These are phyloP conservation scores for Apotomis turbidana DNA, from an alignment of 2,888 invertebrate species.

Conservation along the genomic window DNA sequence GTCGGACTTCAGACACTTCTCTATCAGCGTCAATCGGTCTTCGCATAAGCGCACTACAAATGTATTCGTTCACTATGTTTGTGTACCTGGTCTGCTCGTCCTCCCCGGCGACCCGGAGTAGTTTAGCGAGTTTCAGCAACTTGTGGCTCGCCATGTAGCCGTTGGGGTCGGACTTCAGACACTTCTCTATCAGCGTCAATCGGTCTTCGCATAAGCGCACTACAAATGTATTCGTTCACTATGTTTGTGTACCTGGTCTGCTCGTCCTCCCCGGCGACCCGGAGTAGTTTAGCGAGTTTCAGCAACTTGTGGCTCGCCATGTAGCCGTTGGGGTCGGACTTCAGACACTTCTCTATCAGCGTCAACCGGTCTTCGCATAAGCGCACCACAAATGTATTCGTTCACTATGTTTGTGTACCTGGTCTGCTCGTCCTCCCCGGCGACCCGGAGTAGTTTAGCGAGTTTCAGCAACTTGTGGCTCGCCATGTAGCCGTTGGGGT, in stretches of 20 bases:
- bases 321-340: conserved; percentile 82
- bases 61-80: background rate
- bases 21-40: conserved; percentile 85
- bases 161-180: conserved; percentile 80
- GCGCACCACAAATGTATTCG: conserved; percentile 77
- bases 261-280: conserved; percentile 83
- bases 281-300: conserved; percentile 85
- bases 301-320: conserved; percentile 86
- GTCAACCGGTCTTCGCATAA: conserved; percentile 84
- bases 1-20: conserved; percentile 84
- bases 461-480: conserved; percentile 86
- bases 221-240: conserved; percentile 48
- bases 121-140: conserved; percentile 85
- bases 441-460: conserved; percentile 85
- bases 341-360: conserved; percentile 86
- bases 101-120: conserved; percentile 84
- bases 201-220: conserved; percentile 86
- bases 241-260: conserved; percentile 56
- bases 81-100: conserved; percentile 71
- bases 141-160: conserved; percentile 86
- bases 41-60: conserved; percentile 84
- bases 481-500: conserved; percentile 84
- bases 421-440: conserved; percentile 76
- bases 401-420: conserved; percentile 53
- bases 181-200: conserved; percentile 85